Percentiles rank a stretch among this genome's conserved stretches.
These are phyloP conservation scores for Odocoileus hemionus DNA, from an alignment of 2,113 vertebrate genomes.

Conservation along the genomic window DNA sequence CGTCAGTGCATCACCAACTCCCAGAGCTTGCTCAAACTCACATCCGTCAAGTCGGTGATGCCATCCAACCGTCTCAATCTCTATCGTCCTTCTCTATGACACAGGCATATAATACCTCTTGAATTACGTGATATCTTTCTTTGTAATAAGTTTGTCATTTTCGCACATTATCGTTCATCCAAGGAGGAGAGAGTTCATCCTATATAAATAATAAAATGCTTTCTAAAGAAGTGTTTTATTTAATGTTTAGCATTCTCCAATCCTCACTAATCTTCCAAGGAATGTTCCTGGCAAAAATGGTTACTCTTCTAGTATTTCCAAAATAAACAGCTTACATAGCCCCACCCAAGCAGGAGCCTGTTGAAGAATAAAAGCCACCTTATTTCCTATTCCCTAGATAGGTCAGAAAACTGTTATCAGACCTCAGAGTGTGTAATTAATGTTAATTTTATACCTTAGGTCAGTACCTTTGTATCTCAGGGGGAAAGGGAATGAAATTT, in stretches of 20 bases:
- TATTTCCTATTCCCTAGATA: not conserved
- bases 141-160: not conserved
- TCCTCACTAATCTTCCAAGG: constrained; percentile 41
- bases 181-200: not conserved
- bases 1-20: not conserved
- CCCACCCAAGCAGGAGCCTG: not conserved
- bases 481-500: not conserved
- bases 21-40: not conserved
- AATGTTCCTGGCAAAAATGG: constrained; percentile 50
- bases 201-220: not conserved
- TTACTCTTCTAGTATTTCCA: constrained; percentile 7
- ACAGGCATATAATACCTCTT: not conserved
- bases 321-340: not conserved
- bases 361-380: not conserved
- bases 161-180: not conserved
- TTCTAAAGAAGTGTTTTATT: constrained; percentile 14
- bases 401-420: not conserved
- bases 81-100: not conserved
- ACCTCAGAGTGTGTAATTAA: not conserved
- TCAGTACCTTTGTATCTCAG: not conserved
- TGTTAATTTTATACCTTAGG: not conserved
- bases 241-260: not conserved
- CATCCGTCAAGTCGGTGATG: not conserved
- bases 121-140: not conserved
- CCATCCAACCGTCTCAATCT: not conserved